Evolutionary conservation across 2,888 invertebrate genomes (phyloP).

Genomic region (Phytoseiulus persimilis): DNA sequence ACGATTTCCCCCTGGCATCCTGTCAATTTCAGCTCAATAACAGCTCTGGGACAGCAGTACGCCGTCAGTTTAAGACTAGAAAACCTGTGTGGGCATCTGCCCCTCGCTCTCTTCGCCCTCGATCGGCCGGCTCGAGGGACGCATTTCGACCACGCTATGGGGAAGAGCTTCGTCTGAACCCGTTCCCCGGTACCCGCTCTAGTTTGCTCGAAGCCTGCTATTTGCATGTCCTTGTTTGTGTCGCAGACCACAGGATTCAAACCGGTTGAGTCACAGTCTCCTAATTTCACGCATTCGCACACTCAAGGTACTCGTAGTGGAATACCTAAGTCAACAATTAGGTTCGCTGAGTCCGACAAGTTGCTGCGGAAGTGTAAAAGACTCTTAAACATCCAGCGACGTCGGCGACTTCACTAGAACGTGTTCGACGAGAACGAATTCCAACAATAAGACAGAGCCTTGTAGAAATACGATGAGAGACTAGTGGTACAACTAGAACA

Average conservation of each 20-base stretch:
- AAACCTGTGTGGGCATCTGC: background rate
- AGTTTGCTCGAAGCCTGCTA: background rate
- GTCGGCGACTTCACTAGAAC: background rate
- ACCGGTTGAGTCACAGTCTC: background rate
- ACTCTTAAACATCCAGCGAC: background rate
- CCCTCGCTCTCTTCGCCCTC: no score
- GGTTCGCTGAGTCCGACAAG: background rate
- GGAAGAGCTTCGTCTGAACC: background rate
- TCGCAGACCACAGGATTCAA: background rate
- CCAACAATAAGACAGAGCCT: background rate
- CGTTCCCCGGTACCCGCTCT: background rate
- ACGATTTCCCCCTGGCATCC: background rate
- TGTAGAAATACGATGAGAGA: background rate
- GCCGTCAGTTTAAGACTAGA: background rate
- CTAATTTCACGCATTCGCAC: background rate
- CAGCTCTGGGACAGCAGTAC: background rate
- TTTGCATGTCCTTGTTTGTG: background rate
- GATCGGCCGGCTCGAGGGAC: no score
- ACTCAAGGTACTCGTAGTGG: conserved; percentile 5
- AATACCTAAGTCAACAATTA: background rate
- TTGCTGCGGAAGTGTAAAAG: background rate
- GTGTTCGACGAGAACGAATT: background rate
- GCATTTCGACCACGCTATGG: no score
- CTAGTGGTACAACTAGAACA: background rate
- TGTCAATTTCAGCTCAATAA: background rate